Base-by-base conservation (phyloP, 2,113 vertebrate species). In the Malurus elegans region DNA sequence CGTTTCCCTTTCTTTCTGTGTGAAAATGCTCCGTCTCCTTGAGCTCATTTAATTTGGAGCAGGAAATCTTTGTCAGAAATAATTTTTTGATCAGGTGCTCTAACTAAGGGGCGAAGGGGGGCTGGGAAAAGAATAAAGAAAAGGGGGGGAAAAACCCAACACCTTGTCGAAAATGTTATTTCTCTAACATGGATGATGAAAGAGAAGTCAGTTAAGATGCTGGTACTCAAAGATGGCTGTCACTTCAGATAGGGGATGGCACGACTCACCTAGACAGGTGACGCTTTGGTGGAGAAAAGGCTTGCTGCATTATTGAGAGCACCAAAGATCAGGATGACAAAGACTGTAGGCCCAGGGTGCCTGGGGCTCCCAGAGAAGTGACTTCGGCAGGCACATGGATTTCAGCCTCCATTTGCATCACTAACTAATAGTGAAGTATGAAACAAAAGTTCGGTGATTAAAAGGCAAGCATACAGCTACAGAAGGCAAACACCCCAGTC, bases 221-320 rank as follows among this genome's bases (percentile, higher is more conserved):
- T 98, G 97, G 98, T 93, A 97, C 98, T 98, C 98, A 98, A 98
- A 99, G 98, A 98, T 96, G 98, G 98, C 98, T 99, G 98, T 99
- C 99, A 99, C 98, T 98, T 98, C 98, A 98, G 98, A 98, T 98
- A 98, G 98, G 97, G 94, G 91, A 97, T 64, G 97, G 98, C 98
- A 98, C 98, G 74, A 97, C 98, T 98, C 98, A 98, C 98, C 98
- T 96, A 98, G 99, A 99, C 99, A 99, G 99, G 98, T 99, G 99
- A 99, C 98, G 98, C 98, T 98, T 97, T 98, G 98, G 98, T 98
- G 93, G 98, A 98, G 98, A 98, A 98, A 97, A 97, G 96, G 94
- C 96, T 96, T 97, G 95, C 96, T 98, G 97, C 97, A 97, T 98
- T 98, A 98, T 92, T 96, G 97, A 98, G 95, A 97, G 89, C 86